phyloP scores from a whole-genome alignment of 2,888 invertebrate species.

The Drosophila eohydei region DNA sequence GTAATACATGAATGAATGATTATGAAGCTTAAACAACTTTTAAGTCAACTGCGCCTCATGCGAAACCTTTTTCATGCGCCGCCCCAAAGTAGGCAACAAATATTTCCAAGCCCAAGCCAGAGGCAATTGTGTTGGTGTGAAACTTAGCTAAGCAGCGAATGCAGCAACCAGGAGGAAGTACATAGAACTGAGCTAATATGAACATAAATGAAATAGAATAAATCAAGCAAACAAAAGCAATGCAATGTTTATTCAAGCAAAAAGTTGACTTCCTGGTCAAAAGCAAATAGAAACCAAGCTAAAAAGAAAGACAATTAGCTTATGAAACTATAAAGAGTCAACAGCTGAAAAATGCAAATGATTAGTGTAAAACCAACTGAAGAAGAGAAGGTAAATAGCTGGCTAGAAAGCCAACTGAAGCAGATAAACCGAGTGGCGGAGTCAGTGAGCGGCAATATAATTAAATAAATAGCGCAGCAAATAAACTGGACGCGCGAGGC shows the following conservation, averaged over 20 bases:
- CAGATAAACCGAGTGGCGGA: slow-evolving; percentile 16
- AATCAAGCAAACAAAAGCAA: slow-evolving; percentile 3
- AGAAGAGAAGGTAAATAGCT: slow-evolving; percentile 18
- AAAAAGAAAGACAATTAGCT: slow-evolving; percentile 19
- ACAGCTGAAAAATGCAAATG: slow-evolving; percentile 75
- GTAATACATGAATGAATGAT: too few relatives aligned
- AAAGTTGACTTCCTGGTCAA: slow-evolving; percentile 40
- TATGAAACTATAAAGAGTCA: slow-evolving; percentile 39
- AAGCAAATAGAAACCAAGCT: background rate
- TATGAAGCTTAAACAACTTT: background rate
- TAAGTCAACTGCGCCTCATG: background rate
- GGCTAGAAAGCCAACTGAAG: slow-evolving; percentile 48
- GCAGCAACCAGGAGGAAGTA: background rate
- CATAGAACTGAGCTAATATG: background rate
- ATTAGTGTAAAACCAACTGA: slow-evolving; percentile 38
- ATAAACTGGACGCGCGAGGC: slow-evolving; percentile 31
- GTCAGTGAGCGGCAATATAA: slow-evolving; percentile 52
- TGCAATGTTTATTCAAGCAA: slow-evolving; percentile 46
- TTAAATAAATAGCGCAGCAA: slow-evolving; percentile 68
- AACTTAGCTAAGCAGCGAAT: slow-evolving; percentile 31
- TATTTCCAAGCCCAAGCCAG: rapidly evolving
- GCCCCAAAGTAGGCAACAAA: slow-evolving; percentile 38
- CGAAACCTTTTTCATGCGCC: background rate
- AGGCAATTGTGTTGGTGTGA: slow-evolving; percentile 15
- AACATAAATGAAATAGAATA: slow-evolving; percentile 6